Evolutionary conservation across 2,888 invertebrate genomes (phyloP).

Genomic region (Periphyllus acericola): DNA sequence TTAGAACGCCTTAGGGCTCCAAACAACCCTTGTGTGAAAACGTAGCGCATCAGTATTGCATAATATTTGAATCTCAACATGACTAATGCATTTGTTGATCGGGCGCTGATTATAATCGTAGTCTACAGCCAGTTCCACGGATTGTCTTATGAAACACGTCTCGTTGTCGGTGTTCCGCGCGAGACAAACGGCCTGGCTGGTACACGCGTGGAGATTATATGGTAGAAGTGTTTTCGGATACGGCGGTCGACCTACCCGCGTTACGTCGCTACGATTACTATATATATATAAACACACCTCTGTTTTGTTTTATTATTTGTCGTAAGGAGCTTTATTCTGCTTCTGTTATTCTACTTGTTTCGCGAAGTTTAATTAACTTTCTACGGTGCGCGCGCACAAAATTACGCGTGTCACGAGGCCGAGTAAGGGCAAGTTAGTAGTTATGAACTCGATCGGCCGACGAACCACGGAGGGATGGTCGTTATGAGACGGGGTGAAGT

Average conservation of each 20-base stretch:
- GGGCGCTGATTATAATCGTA: no score
- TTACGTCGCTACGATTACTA: no score
- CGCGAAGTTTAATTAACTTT: constrained; percentile 56
- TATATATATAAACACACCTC: no score
- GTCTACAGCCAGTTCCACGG: no score
- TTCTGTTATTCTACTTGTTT: constrained; percentile 43
- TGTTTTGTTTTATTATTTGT: constrained; percentile 48
- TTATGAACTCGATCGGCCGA: constrained; percentile 38
- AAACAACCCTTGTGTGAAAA: no score
- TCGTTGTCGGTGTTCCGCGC: no score
- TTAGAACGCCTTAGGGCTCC: no score
- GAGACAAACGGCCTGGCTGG: no score
- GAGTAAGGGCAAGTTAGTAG: constrained; percentile 18
- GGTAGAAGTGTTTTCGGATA: constrained; percentile 25
- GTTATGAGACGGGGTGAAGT: background rate
- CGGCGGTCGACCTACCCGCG: background rate
- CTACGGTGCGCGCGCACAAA: constrained; percentile 37
- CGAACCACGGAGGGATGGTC: background rate
- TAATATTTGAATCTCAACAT: no score
- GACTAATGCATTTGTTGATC: no score
- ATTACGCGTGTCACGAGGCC: constrained; percentile 30
- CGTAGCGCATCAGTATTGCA: no score
- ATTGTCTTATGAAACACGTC: no score
- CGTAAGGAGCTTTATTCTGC: constrained; percentile 47
- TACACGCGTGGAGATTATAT: background rate